Conservation (phyloP, 2,797 vertebrate species). For the Chelmon rostratus region DNA sequence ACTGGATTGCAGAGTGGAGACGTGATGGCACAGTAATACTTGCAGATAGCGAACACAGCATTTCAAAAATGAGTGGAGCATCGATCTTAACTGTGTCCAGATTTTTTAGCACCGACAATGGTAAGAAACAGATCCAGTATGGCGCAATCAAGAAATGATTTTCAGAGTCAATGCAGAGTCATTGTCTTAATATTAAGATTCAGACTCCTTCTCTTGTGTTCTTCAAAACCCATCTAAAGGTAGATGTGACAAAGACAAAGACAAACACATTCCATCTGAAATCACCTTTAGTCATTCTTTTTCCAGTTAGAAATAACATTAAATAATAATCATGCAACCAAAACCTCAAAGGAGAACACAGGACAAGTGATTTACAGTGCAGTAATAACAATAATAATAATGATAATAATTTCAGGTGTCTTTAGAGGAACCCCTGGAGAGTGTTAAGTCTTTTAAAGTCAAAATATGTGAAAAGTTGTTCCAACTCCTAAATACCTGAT, state of each 20-base stretch:
- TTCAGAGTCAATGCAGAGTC: too few species aligned
- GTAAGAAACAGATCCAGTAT: constrained; percentile 58
- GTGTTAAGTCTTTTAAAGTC: not conserved
- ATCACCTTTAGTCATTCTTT: not conserved
- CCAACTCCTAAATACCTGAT: not conserved
- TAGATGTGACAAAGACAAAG: too few species aligned
- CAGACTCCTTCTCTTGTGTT: too few species aligned
- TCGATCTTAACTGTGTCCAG: constrained; percentile 37
- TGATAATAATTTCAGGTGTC: not conserved
- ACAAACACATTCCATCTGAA: not conserved
- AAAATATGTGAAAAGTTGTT: not conserved
- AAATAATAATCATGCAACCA: too few species aligned
- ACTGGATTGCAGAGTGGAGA: constrained; percentile 52
- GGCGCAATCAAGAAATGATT: not conserved
- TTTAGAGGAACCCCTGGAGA: too few species aligned
- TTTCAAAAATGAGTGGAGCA: fast-evolving
- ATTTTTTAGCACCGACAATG: constrained; percentile 20
- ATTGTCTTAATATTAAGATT: too few species aligned
- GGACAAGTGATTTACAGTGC: not conserved
- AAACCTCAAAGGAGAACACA: not conserved
- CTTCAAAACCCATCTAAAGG: too few species aligned
- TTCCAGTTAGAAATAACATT: not conserved
- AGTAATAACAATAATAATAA: not conserved
- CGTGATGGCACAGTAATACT: fast-evolving
- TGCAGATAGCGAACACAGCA: fast-evolving